These are phyloP conservation scores for Lagopus leucura DNA, from an alignment of 2,113 vertebrate genomes.

Conservation along the genomic window DNA sequence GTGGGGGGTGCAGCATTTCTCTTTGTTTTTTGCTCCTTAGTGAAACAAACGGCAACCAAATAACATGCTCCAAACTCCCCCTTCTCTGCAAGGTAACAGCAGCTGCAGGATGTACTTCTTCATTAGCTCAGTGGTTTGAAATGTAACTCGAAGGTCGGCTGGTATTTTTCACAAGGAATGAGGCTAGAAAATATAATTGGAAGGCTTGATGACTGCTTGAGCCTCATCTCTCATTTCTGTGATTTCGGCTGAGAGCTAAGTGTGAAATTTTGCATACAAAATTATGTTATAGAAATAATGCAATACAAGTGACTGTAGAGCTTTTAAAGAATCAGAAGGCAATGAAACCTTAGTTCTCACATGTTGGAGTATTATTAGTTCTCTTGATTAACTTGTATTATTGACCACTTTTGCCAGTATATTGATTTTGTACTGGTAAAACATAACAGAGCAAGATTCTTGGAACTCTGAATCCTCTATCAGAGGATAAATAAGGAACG, in stretches of 20 bases:
- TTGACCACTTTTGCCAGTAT: background rate
- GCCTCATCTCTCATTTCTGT: constrained; percentile 6
- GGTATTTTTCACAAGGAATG: background rate
- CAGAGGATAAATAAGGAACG: background rate
- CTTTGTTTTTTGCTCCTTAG: background rate
- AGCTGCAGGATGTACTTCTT: background rate
- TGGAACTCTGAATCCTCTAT: background rate
- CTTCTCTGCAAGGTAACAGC: background rate
- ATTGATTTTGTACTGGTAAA: background rate
- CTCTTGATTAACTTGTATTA: background rate
- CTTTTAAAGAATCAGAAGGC: background rate
- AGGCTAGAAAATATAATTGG: constrained; percentile 19
- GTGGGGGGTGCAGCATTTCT: background rate
- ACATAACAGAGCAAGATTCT: background rate
- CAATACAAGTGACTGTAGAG: background rate
- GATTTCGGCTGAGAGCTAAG: background rate
- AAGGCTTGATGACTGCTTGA: background rate
- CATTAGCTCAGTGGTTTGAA: constrained; percentile 10
- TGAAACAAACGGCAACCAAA: constrained; percentile 17
- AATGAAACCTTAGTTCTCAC: background rate
- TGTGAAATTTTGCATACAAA: background rate
- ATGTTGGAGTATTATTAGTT: background rate
- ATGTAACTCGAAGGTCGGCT: background rate
- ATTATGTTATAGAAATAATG: background rate
- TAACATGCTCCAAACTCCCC: background rate